phyloP scores from a whole-genome alignment of 2,888 invertebrate species.

The Philereme vetulata region DNA sequence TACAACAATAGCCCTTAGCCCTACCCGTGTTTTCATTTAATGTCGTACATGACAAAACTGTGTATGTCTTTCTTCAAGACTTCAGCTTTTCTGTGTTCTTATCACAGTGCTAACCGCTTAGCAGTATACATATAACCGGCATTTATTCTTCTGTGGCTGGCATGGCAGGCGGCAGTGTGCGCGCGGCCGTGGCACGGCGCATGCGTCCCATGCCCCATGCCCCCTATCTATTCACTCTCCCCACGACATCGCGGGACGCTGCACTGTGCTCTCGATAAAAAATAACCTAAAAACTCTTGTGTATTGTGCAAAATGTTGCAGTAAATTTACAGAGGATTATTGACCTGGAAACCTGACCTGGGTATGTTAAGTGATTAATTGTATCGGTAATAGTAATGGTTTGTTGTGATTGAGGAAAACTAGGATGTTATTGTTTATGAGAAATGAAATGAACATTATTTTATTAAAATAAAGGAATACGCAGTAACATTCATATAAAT shows the following conservation, averaged over 20 bases:
- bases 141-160: background rate
- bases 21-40: no score
- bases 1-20: no score
- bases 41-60: no score
- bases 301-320: constrained; percentile 5
- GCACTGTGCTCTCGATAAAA: background rate
- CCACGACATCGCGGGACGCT: constrained; percentile 1
- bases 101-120: no score
- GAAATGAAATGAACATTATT: no score
- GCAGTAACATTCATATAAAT: no score
- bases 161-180: constrained; percentile 12
- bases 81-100: no score
- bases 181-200: constrained; percentile 14
- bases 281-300: background rate
- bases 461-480: no score
- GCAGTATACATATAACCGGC: no score
- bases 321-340: constrained; percentile 1
- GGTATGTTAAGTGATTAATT: no score
- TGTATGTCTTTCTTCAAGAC: no score
- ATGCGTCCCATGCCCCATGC: constrained; percentile 18
- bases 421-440: no score
- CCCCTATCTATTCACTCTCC: background rate
- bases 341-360: background rate
- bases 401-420: constrained; percentile 5
- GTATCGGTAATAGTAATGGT: background rate